Evolutionary conservation across 2,888 invertebrate genomes (phyloP).

Genomic region (Phorcus lineatus): DNA sequence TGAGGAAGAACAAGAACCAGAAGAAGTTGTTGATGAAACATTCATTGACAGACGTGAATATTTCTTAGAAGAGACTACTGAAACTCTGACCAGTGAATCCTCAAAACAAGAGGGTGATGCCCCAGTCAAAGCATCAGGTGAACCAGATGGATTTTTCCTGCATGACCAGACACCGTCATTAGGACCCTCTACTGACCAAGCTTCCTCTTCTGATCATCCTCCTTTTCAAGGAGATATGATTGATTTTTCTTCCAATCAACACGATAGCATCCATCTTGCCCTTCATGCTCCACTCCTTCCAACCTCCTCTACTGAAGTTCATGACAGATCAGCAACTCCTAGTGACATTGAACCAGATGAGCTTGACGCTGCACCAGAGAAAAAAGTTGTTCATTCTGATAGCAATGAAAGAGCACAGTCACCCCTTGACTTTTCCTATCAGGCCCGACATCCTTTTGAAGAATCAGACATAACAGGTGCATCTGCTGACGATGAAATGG

Average conservation of each 20-base stretch:
- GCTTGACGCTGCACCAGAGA: slow-evolving; percentile 8
- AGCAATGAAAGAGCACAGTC: neutral
- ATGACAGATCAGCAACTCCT: slow-evolving; percentile 50
- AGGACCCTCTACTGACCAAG: neutral
- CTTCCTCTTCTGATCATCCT: slow-evolving; percentile 6
- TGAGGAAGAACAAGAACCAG: neutral
- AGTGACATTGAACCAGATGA: slow-evolving; percentile 49
- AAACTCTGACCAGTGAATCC: slow-evolving; percentile 7
- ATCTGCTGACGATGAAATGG: slow-evolving; percentile 40
- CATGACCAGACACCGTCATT: neutral
- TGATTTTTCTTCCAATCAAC: neutral
- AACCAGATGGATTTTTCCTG: neutral
- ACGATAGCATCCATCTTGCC: slow-evolving; percentile 34
- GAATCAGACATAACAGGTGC: slow-evolving; percentile 28
- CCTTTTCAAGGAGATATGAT: neutral
- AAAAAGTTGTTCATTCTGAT: neutral
- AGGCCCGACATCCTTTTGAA: neutral
- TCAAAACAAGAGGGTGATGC: slow-evolving; percentile 16
- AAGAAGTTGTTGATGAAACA: slow-evolving; percentile 39
- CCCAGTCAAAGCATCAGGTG: neutral
- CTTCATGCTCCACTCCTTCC: slow-evolving; percentile 41
- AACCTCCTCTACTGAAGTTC: slow-evolving; percentile 53
- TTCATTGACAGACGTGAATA: slow-evolving; percentile 46
- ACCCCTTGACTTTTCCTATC: slow-evolving; percentile 1
- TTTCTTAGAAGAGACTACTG: slow-evolving; percentile 39